Conservation (phyloP, 2,888 invertebrate species). For the Bruchidius siliquastri region DNA sequence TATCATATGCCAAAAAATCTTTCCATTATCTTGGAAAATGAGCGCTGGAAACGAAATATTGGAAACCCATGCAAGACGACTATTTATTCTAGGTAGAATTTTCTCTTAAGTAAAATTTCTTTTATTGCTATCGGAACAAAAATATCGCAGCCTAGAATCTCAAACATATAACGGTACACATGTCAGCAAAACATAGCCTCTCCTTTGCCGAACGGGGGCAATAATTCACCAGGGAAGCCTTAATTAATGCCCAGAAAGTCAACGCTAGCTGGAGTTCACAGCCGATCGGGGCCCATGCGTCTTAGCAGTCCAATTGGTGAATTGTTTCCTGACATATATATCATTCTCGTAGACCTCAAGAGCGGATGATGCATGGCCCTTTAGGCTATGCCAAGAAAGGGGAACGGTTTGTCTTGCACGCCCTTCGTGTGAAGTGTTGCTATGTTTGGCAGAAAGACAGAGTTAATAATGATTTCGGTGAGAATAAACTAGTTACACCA, state of each 20-base stretch:
- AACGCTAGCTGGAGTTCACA: not conserved
- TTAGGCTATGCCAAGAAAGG: not conserved
- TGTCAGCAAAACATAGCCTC: not conserved
- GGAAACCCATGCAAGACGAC: too few species aligned
- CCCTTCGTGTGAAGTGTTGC: not conserved
- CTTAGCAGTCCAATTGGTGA: conserved; percentile 34
- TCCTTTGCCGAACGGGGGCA: not conserved
- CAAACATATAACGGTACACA: not conserved
- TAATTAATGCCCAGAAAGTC: not conserved
- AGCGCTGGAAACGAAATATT: too few species aligned
- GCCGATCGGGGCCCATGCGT: conserved; percentile 19
- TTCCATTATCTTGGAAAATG: too few species aligned
- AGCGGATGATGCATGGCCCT: conserved; percentile 35
- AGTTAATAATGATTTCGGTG: too few species aligned
- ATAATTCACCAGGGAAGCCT: not conserved
- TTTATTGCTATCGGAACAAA: too few species aligned
- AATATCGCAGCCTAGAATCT: too few species aligned
- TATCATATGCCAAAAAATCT: too few species aligned
- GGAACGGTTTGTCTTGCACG: not conserved
- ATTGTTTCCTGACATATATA: conserved; percentile 39
- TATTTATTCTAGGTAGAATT: too few species aligned
- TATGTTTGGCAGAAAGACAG: not conserved
- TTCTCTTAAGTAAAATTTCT: too few species aligned
- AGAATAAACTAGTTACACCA: too few species aligned
- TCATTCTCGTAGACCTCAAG: conserved; percentile 37